phyloP scores from a whole-genome alignment of 2,113 vertebrate species.

The Pipa parva region DNA sequence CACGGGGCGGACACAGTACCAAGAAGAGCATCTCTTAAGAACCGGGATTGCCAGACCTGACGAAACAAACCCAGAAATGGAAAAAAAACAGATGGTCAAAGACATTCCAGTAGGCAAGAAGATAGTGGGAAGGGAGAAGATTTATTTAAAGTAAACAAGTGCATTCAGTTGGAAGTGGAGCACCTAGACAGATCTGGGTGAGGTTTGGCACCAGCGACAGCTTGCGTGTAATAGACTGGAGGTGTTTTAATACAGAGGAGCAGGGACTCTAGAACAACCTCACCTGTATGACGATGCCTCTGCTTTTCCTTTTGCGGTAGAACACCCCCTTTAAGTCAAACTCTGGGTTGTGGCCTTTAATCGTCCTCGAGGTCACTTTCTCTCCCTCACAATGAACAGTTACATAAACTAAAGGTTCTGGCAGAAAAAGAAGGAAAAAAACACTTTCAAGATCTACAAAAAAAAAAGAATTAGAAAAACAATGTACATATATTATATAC shows the following conservation, averaged over 20 bases:
- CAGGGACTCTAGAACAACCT: too few species aligned
- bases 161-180: background rate
- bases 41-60: conserved; percentile 64
- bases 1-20: conserved; percentile 59
- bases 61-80: background rate
- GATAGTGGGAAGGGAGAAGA: background rate
- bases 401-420: conserved; percentile 67
- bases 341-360: conserved; percentile 61
- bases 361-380: conserved; percentile 57
- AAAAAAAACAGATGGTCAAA: too few species aligned
- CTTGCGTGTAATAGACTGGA: too few species aligned
- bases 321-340: conserved; percentile 70
- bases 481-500: too few species aligned
- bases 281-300: conserved; percentile 59
- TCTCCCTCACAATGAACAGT: conserved; percentile 62
- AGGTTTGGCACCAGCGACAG: too few species aligned
- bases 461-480: too few species aligned
- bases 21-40: conserved; percentile 62
- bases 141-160: too few species aligned
- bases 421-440: background rate
- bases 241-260: too few species aligned
- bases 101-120: too few species aligned
- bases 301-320: conserved; percentile 61
- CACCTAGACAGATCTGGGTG: background rate
- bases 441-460: background rate